A percentile compares a stretch with the other conserved stretches of the same genome.
Evolutionary conservation across 1,140 invertebrate species (phyloP).

Genomic region (Acyrthosiphon pisum): DNA sequence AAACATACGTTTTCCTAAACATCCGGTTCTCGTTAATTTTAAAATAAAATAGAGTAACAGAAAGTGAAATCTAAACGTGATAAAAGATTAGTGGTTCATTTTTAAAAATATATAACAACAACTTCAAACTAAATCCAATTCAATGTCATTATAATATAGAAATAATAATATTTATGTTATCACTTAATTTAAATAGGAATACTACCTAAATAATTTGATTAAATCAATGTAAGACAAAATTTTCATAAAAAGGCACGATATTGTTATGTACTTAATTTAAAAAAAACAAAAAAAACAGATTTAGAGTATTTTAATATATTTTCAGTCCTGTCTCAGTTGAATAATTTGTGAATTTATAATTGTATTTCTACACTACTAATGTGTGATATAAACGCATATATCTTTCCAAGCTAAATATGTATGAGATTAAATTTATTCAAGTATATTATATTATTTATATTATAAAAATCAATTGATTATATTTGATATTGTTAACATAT

Average conservation of each 20-base stretch:
- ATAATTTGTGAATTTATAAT: not conserved
- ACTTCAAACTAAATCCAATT: not conserved
- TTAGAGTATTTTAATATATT: not conserved
- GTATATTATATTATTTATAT: not conserved
- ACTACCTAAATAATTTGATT: no score
- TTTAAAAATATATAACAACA: not conserved
- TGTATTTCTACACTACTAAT: not conserved
- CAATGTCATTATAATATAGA: not conserved
- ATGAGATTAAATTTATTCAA: not conserved
- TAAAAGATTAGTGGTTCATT: not conserved
- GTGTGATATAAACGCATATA: not conserved
- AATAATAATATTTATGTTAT: not conserved
- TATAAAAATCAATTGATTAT: no score
- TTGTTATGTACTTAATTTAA: not conserved
- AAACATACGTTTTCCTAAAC: conserved; percentile 11
- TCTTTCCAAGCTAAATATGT: not conserved
- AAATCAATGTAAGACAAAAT: not conserved
- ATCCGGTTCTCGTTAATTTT: conserved; percentile 47
- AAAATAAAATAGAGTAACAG: not conserved
- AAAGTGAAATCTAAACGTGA: not conserved
- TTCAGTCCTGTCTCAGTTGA: not conserved
- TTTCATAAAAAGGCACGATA: not conserved
- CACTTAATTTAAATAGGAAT: no score
- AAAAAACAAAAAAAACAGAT: not conserved
- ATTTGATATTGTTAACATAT: no score